These are phyloP conservation scores for Callinectes sapidus DNA, from an alignment of 2,888 invertebrate genomes.

Conservation along the genomic window DNA sequence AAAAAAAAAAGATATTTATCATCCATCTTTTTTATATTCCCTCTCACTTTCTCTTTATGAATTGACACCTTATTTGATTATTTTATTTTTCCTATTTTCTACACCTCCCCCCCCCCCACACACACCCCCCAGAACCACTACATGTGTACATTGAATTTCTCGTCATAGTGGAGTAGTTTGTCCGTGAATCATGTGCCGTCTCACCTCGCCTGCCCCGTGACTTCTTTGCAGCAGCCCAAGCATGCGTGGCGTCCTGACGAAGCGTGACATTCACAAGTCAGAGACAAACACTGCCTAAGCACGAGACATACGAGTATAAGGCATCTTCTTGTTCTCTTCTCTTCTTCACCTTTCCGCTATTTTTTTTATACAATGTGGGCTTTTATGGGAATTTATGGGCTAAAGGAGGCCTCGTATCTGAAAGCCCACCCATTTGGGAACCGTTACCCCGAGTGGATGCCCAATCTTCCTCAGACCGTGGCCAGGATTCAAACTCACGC, in stretches of 20 bases:
- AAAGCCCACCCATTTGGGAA: too few relatives aligned
- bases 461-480: too few relatives aligned
- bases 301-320: not conserved
- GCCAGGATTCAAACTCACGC: too few relatives aligned
- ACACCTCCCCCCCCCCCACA: constrained; percentile 21
- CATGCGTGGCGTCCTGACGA: not conserved
- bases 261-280: not conserved
- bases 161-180: not conserved
- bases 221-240: not conserved
- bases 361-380: too few relatives aligned
- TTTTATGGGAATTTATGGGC: too few relatives aligned
- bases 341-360: not conserved
- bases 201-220: not conserved
- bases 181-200: not conserved
- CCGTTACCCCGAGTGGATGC: too few relatives aligned
- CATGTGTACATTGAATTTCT: not conserved
- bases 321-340: not conserved
- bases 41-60: too few relatives aligned
- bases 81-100: too few relatives aligned
- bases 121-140: not conserved
- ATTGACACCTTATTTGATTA: too few relatives aligned
- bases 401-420: too few relatives aligned
- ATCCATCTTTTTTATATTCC: too few relatives aligned
- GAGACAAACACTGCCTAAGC: not conserved
- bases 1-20: too few relatives aligned